Base-by-base conservation (phyloP, 2,888 invertebrate genomes). In the Hoplodrina blanda region DNA sequence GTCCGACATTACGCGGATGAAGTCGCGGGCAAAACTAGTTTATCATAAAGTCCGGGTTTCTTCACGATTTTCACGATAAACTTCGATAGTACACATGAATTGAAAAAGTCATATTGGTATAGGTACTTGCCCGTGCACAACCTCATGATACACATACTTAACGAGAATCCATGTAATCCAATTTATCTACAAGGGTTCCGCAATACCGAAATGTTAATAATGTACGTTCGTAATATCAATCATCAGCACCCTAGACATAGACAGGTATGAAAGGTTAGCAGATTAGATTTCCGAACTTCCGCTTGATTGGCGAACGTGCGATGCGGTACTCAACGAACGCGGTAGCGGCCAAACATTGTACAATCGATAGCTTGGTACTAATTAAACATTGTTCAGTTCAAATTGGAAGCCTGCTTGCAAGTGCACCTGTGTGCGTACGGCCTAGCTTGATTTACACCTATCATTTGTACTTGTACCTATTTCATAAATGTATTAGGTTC, bases 331-430 rank as follows among this genome's bases (percentile, higher is more conserved):
- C 62, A 66, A 69, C 80, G 71, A 65, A 65, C 75, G 57, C 19
- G 52, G 52, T 30, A 44, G 49, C 52, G 60, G 20, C 68, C 72
- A 76, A 83, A 81, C 76, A 78, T 46, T 76, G 73, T 61, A 67
- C 79, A 62, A 77, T 77, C 76, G 71, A 79, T 72, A 68, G 69
- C 76, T 56, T 50, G 72, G 62, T 67, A 41, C 77, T 81, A 75
- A 83, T 83, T 83, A 81, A 81, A 83, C 83, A 83, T 71, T 81
- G 81, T 78, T 71, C 70, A 62, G 81, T 73, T 71, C 70, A 63
- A 81, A 81, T 77, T 78, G 80, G 71, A 56, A 73, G 72, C 74
- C 67, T 72, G 61, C 71, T 79, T 68, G 64, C 62, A 69, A 68
- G 70, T 74, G 63, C 61, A 57, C 65, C 50, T 59, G 65, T 63